Base-by-base conservation (phyloP, 2,888 invertebrate species). In the Smittia sp. region DNA sequence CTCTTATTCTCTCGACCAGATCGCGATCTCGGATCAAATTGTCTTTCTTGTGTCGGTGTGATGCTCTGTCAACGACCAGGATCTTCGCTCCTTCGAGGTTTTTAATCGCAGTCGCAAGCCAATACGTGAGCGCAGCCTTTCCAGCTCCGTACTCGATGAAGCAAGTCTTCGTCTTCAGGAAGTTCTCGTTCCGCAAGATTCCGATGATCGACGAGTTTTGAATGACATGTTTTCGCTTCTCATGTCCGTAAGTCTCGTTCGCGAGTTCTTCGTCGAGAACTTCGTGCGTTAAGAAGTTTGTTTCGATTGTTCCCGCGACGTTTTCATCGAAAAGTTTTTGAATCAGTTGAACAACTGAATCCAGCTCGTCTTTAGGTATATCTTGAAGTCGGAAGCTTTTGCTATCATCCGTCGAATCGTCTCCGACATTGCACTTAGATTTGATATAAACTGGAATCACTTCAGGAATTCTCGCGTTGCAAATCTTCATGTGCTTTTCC, bases 121-220 rank as follows among this genome's bases (percentile, higher is more conserved):
- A 93, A 80, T 88, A 93, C 9, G 93, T 91, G 68, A 95, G 80
- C 77, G 90, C 90, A 0, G 93, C 95, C 86, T 91, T 92, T n/a
- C 95, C 95, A 11, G 94, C 94, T 0, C 95, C 95, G 79, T 94
- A 90, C 81, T 96, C 96, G 74, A 95, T 86, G 77, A 88, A 94
- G 81, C 91, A 90, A 0, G 90, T 89, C 22, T 85, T 79, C 9
- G 87, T 83, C 11, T 78, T 79, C 0, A 92, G 81, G 52, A 94
- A 83, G 0, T 85, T 83, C 75, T 86, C 84, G 0, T 84, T 80
- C 74, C 90, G 85, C 58, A 92, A 81, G 74, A 91, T 85, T 52
- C 89, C 90, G 74, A 96, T 81, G 75, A 96, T 83, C 0, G 91
- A 89, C 1, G 93, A 89, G 72, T 89, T 89, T 81, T 96, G 95